Evolutionary conservation across 2,113 vertebrate species (phyloP).

Genomic region (Solea solea): DNA sequence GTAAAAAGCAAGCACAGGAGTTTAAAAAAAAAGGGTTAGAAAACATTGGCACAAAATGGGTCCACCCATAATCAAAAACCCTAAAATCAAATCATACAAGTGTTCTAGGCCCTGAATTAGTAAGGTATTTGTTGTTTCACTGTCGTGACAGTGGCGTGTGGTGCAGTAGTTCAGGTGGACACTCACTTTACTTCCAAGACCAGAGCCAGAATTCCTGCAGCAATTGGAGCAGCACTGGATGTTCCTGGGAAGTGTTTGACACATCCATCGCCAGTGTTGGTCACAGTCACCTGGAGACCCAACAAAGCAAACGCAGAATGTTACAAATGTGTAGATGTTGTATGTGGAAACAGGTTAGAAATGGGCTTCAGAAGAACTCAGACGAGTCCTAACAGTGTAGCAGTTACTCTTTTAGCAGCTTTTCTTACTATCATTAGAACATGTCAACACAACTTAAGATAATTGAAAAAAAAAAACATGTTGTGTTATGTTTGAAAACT

Average conservation of each 20-base stretch:
- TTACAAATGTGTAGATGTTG: not conserved
- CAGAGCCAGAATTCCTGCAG: constrained; percentile 67
- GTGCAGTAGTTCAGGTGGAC: not conserved
- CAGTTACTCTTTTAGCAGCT: not conserved
- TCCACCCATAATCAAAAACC: not conserved
- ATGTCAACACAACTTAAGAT: constrained; percentile 29
- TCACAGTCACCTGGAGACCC: constrained; percentile 86
- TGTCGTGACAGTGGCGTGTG: not conserved
- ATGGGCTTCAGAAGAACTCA: not conserved
- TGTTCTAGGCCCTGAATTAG: not conserved
- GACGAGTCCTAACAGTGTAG: not conserved
- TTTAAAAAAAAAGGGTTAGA: not conserved
- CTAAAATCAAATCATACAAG: constrained; percentile 1
- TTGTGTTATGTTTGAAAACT: constrained; percentile 21
- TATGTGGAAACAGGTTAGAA: too few species aligned
- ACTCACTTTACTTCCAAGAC: constrained; percentile 77
- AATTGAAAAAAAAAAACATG: constrained; percentile 26
- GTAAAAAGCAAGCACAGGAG: not conserved
- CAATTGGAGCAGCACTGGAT: constrained; percentile 64
- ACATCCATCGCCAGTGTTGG: constrained; percentile 79
- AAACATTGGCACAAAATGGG: not conserved
- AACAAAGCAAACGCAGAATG: constrained; percentile 31
- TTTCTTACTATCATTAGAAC: constrained; percentile 7
- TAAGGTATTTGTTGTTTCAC: not conserved
- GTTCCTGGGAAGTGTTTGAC: constrained; percentile 78